phyloP scores from a whole-genome alignment of 1,140 invertebrate species.

The Drosophila triauraria region DNA sequence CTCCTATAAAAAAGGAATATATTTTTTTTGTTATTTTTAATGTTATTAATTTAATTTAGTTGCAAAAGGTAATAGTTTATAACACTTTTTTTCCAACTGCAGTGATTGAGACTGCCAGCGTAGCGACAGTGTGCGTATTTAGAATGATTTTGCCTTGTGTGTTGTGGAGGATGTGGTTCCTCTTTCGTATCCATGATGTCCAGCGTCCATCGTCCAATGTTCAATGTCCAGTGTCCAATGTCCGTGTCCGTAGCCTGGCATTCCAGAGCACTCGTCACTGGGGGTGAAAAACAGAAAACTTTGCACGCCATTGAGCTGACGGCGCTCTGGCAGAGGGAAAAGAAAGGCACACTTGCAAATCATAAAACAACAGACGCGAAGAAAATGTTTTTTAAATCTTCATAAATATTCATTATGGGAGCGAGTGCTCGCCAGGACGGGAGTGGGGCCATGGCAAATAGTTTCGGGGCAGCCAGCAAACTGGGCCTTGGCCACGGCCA shows the following conservation, averaged over 20 bases:
- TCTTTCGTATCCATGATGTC: constrained; percentile 3
- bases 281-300: constrained; percentile 74
- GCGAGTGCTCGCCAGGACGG: constrained; percentile 27
- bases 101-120: constrained; percentile 30
- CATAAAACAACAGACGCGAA: constrained; percentile 84
- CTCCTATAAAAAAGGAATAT: too few relatives aligned
- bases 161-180: constrained; percentile 27
- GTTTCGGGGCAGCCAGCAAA: constrained; percentile 70
- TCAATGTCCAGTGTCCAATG: constrained; percentile 9
- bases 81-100: constrained; percentile 13
- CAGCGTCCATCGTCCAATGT: constrained; percentile 4
- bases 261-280: constrained; percentile 43
- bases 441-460: constrained; percentile 67
- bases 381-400: constrained; percentile 84
- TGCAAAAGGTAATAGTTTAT: neutral
- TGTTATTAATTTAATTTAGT: neutral
- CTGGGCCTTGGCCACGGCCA: constrained; percentile 50
- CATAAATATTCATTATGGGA: constrained; percentile 83
- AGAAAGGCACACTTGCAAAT: constrained; percentile 78
- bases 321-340: constrained; percentile 35
- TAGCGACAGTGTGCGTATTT: constrained; percentile 32
- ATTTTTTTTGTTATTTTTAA: too few relatives aligned
- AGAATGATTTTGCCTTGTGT: constrained; percentile 39
- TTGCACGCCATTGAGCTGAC: constrained; percentile 79
- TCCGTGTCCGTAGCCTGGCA: constrained; percentile 17